Conservation (phyloP, 2,888 invertebrate genomes). For the Silvanus unidentatus region DNA sequence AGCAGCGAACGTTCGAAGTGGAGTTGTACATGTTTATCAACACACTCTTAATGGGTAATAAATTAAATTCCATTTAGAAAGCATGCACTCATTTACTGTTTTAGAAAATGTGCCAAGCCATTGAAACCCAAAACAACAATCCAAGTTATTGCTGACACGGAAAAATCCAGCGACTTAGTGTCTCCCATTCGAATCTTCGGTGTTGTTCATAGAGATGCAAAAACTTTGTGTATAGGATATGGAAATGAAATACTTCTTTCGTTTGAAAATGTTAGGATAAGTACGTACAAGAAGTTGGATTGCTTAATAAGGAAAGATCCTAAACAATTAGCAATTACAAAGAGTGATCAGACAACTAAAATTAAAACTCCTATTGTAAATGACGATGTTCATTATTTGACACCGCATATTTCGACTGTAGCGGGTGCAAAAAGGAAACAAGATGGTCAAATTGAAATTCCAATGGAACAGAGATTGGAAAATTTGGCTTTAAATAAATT, state of each 20-base stretch:
- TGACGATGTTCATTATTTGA: conserved; percentile 49
- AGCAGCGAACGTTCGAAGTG: conserved; percentile 63
- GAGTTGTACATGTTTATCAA: conserved; percentile 72
- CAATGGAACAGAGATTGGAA: conserved; percentile 77
- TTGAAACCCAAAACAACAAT: conserved; percentile 59
- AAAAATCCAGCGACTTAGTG: conserved; percentile 45
- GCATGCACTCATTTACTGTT: conserved; percentile 18
- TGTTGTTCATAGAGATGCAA: conserved; percentile 42
- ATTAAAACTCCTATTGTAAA: conserved; percentile 44
- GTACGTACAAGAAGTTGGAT: conserved; percentile 44
- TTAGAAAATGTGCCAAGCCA: conserved; percentile 51
- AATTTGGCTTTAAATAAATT: conserved; percentile 65
- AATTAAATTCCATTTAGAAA: conserved; percentile 3
- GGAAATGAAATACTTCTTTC: conserved; percentile 52
- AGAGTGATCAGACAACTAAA: conserved; percentile 41
- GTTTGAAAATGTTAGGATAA: conserved; percentile 52
- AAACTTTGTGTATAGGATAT: conserved; percentile 52
- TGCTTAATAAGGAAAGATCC: conserved; percentile 47
- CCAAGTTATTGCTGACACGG: conserved; percentile 54
- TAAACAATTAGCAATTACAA: conserved; percentile 21
- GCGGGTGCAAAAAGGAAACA: conserved; percentile 38
- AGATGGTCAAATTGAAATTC: conserved; percentile 53
- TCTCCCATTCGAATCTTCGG: conserved; percentile 53
- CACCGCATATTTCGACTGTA: conserved; percentile 38
- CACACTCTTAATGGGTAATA: conserved; percentile 69